Evolutionary conservation across 2,797 vertebrate genomes (phyloP).

Genomic region (Pristis pectinata): DNA sequence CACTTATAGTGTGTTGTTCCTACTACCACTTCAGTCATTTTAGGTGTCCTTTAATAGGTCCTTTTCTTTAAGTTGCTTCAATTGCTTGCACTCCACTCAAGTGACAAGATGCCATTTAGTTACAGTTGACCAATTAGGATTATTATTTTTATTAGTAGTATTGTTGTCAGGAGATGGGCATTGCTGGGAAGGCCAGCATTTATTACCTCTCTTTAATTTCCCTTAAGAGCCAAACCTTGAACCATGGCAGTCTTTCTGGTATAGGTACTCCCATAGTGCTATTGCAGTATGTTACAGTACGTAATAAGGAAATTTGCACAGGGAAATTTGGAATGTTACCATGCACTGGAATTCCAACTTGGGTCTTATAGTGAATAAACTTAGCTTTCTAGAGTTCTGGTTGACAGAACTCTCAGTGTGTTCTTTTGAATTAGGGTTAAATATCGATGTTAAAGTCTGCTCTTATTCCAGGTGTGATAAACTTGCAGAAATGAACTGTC

Average conservation of each 20-base stretch:
- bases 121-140: background rate
- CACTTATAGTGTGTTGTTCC: background rate
- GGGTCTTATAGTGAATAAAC: background rate
- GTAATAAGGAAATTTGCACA: too few relatives aligned
- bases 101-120: background rate
- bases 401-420: background rate
- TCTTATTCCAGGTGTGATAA: conserved; percentile 61
- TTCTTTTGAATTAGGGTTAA: background rate
- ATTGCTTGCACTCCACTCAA: background rate
- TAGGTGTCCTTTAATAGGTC: background rate
- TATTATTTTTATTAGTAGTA: too few relatives aligned
- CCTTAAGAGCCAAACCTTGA: too few relatives aligned
- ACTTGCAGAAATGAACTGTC: conserved; percentile 68
- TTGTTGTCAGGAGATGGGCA: too few relatives aligned
- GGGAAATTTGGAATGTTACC: background rate
- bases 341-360: background rate
- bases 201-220: too few relatives aligned
- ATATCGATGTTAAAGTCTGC: conserved; percentile 6
- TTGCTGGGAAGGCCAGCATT: too few relatives aligned
- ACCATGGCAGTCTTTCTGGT: too few relatives aligned
- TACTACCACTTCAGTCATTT: background rate
- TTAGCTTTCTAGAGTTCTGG: background rate
- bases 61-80: background rate
- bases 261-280: too few relatives aligned
- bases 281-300: too few relatives aligned